These are phyloP conservation scores for Euglossa dilemma DNA, from an alignment of 1,140 invertebrate species.

Conservation along the genomic window DNA sequence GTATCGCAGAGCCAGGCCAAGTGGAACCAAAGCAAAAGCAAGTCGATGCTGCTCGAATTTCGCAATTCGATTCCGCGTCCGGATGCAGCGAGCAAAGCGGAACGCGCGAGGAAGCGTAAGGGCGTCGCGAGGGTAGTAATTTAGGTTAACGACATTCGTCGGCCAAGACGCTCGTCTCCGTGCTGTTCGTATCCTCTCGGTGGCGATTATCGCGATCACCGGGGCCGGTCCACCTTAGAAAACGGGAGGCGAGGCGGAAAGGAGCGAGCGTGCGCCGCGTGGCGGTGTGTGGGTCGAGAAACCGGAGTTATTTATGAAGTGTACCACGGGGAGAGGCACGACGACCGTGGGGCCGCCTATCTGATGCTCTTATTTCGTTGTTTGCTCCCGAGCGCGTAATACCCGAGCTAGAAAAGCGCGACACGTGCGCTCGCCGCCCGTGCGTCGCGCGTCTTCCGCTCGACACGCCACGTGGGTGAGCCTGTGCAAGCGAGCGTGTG, in stretches of 20 bases:
- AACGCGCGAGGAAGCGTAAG: no score
- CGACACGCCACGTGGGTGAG: slow-evolving; percentile 29
- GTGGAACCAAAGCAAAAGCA: no score
- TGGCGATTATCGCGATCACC: slow-evolving; percentile 63
- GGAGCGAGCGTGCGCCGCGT: background rate
- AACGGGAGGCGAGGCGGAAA: background rate
- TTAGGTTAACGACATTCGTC: slow-evolving; percentile 72
- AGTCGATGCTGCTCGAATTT: no score
- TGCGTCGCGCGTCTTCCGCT: slow-evolving; percentile 1
- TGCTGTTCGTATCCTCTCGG: slow-evolving; percentile 23
- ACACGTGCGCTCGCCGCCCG: slow-evolving; percentile 66
- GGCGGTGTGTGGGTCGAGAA: slow-evolving; percentile 48
- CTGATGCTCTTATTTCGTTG: slow-evolving; percentile 75
- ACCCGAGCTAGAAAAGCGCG: slow-evolving; percentile 65
- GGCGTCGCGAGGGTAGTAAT: slow-evolving; percentile 65
- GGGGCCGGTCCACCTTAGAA: slow-evolving; percentile 36
- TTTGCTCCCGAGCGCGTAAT: slow-evolving; percentile 62
- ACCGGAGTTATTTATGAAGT: slow-evolving; percentile 71
- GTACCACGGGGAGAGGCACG: slow-evolving; percentile 40
- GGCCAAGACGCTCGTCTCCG: slow-evolving; percentile 45
- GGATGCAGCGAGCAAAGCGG: no score
- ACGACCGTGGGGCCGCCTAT: slow-evolving; percentile 49
- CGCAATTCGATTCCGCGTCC: no score
- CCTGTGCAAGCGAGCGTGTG: slow-evolving; percentile 18
- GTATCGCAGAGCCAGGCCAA: no score